These are phyloP conservation scores for Erynnis tages DNA, from an alignment of 2,888 invertebrate genomes.

Conservation along the genomic window DNA sequence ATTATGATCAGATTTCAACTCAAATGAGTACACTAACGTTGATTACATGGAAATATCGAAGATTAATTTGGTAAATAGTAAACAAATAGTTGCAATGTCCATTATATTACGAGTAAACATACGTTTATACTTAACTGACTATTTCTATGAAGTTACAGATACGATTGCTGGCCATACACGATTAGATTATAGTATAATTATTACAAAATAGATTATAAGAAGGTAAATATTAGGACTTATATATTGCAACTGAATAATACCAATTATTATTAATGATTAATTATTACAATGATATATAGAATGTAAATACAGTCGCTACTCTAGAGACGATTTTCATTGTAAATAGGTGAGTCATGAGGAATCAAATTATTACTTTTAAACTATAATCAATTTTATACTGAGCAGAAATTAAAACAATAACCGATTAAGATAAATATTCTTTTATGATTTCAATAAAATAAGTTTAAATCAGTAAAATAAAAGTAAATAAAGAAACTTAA, in stretches of 20 bases:
- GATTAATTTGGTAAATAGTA: constrained; percentile 50
- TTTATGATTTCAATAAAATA: no score
- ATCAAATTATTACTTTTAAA: not conserved
- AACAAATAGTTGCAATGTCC: constrained; percentile 30
- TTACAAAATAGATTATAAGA: constrained; percentile 14
- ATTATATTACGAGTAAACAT: constrained; percentile 31
- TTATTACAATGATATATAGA: not conserved
- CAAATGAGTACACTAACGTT: constrained; percentile 13
- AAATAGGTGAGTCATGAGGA: not conserved
- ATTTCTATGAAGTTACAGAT: constrained; percentile 45
- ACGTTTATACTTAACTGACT: constrained; percentile 47
- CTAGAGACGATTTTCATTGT: constrained; percentile 7
- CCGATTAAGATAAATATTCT: no score
- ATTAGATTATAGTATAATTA: constrained; percentile 10
- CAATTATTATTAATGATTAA: constrained; percentile 1
- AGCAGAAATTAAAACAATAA: no score
- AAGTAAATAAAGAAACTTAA: no score
- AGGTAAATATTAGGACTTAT: not conserved
- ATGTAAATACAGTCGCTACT: constrained; percentile 5
- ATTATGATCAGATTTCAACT: not conserved
- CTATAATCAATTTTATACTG: not conserved
- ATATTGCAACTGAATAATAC: constrained; percentile 7
- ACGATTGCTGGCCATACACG: constrained; percentile 55
- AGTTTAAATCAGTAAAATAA: no score
- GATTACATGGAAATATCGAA: constrained; percentile 25